Conservation (phyloP, 2,113 vertebrate genomes). For the Oncorhynchus keta region DNA sequence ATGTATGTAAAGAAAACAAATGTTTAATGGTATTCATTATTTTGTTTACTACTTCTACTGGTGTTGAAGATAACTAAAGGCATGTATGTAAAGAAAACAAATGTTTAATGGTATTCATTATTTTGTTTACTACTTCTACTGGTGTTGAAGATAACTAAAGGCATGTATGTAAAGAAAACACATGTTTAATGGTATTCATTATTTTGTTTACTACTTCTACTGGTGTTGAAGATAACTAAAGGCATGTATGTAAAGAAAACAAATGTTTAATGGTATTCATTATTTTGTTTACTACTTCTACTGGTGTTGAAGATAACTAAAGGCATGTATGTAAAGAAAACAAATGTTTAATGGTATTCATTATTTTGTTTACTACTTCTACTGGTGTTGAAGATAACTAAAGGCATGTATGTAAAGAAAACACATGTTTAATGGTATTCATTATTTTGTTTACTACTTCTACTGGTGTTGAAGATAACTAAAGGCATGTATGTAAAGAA, state of each 20-base stretch:
- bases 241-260: background rate
- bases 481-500: too few relatives aligned
- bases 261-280: background rate
- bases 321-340: background rate
- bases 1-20: background rate
- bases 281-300: background rate
- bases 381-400: background rate
- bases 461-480: background rate
- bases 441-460: background rate
- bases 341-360: background rate
- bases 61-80: background rate
- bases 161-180: background rate
- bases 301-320: background rate
- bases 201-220: background rate
- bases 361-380: background rate
- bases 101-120: background rate
- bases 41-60: background rate
- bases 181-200: background rate
- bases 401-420: background rate
- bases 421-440: background rate
- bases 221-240: background rate
- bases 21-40: background rate
- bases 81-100: background rate
- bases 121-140: background rate
- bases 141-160: background rate